phyloP scores from a whole-genome alignment of 2,888 invertebrate species.

The Cyrtodaria siliqua region DNA sequence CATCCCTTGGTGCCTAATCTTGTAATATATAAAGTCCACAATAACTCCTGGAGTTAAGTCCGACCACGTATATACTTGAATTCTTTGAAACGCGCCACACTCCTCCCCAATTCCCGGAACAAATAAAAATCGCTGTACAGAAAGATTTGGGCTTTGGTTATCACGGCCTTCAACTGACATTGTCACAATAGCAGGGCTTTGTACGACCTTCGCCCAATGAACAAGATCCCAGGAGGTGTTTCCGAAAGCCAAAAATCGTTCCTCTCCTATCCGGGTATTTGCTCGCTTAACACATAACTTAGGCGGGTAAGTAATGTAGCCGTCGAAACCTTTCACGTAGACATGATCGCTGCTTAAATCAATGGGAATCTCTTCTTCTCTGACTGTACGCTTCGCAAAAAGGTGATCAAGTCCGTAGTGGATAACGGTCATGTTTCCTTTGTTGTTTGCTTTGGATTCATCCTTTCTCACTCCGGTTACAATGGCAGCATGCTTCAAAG shows the following conservation, averaged over 20 bases:
- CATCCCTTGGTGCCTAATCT: slow-evolving; percentile 42
- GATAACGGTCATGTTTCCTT: slow-evolving; percentile 13
- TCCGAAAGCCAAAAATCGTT: slow-evolving; percentile 2
- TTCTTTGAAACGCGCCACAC: slow-evolving; percentile 27
- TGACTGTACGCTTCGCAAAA: slow-evolving; percentile 20
- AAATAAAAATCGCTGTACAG: not conserved
- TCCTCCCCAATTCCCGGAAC: slow-evolving; percentile 20
- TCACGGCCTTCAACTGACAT: not conserved
- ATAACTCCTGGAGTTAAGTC: slow-evolving; percentile 40
- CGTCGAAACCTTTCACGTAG: slow-evolving; percentile 24
- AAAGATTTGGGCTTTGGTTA: not conserved
- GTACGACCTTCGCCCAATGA: slow-evolving; percentile 50
- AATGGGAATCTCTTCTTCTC: slow-evolving; percentile 22
- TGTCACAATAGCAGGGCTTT: slow-evolving; percentile 16
- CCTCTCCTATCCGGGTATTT: slow-evolving; percentile 22
- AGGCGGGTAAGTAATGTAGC: slow-evolving; percentile 21
- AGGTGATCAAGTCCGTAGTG: slow-evolving; percentile 32
- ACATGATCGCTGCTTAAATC: slow-evolving; percentile 13
- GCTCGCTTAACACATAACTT: slow-evolving; percentile 25
- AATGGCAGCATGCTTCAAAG: slow-evolving; percentile 26
- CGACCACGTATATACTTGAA: slow-evolving; percentile 22
- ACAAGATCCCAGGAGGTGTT: slow-evolving; percentile 46
- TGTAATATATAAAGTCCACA: slow-evolving; percentile 37
- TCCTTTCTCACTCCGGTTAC: slow-evolving; percentile 10
- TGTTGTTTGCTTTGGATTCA: slow-evolving; percentile 1